These are phyloP conservation scores for Eupithecia exiguata DNA, from an alignment of 2,888 invertebrate species.

Conservation along the genomic window DNA sequence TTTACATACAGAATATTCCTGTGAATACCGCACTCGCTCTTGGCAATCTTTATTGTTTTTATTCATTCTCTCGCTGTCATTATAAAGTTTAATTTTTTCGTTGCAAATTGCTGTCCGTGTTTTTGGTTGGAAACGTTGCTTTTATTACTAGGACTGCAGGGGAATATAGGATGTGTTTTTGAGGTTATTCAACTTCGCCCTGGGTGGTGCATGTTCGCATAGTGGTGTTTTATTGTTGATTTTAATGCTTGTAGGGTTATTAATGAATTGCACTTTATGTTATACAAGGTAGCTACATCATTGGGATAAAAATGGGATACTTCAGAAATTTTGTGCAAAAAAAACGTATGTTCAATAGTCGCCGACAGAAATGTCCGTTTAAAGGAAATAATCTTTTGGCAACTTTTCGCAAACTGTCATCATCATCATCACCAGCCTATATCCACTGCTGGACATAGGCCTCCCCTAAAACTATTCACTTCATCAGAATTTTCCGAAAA, in stretches of 20 bases:
- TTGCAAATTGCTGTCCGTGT: constrained; percentile 38
- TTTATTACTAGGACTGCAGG: constrained; percentile 36
- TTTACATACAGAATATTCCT: neutral
- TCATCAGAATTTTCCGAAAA: neutral
- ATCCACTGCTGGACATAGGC: no score
- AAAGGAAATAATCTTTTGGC: neutral
- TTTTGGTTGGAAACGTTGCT: constrained; percentile 39
- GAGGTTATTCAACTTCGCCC: constrained; percentile 25
- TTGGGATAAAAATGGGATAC: neutral
- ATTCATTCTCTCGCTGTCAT: constrained; percentile 52
- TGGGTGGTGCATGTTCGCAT: neutral
- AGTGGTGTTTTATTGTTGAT: neutral
- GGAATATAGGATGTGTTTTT: constrained; percentile 31
- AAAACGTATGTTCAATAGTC: neutral
- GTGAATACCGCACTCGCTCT: constrained; percentile 17
- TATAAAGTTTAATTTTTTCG: constrained; percentile 51
- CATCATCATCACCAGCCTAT: no score
- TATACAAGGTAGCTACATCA: neutral
- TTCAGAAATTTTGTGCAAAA: neutral
- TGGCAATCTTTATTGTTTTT: constrained; percentile 45
- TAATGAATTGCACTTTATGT: neutral
- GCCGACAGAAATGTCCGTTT: neutral
- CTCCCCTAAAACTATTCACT: no score
- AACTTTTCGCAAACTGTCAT: neutral
- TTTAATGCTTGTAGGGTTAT: neutral